Evolutionary conservation across 2,797 vertebrate species (phyloP).

Genomic region (Myiotriccus ornatus): DNA sequence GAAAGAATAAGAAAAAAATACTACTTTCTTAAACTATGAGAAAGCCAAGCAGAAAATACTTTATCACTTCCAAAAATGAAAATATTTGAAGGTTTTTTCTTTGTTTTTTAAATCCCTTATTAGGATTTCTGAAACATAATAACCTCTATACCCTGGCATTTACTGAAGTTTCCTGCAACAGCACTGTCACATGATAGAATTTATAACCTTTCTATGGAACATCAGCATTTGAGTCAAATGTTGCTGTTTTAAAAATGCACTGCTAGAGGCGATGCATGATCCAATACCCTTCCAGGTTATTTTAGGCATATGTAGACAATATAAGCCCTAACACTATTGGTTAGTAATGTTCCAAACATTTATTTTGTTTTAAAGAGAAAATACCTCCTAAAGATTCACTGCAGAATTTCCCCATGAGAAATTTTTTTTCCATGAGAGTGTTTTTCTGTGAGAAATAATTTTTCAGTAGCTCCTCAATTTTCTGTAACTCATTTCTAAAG

Average conservation of each 20-base stretch:
- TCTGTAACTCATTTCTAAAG: background rate
- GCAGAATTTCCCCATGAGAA: background rate
- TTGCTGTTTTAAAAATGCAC: background rate
- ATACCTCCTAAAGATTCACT: background rate
- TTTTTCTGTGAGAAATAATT: background rate
- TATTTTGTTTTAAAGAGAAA: background rate
- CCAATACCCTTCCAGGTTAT: background rate
- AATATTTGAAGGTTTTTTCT: background rate
- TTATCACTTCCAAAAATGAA: background rate
- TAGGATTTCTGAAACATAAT: background rate
- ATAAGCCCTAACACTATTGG: background rate
- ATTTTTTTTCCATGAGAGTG: background rate
- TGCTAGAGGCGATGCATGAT: background rate
- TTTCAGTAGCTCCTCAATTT: background rate
- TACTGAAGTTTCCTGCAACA: background rate
- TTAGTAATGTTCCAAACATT: background rate
- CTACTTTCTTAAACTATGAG: background rate
- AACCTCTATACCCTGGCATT: background rate
- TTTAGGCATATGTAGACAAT: background rate
- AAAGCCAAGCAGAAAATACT: background rate
- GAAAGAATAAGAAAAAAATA: background rate
- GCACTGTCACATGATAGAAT: background rate
- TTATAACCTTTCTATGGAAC: background rate
- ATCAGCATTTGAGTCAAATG: background rate
- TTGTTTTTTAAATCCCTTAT: background rate